phyloP scores from a whole-genome alignment of 35 echinoderm and acorn worm species.

The Heliocidaris tuberculata region DNA sequence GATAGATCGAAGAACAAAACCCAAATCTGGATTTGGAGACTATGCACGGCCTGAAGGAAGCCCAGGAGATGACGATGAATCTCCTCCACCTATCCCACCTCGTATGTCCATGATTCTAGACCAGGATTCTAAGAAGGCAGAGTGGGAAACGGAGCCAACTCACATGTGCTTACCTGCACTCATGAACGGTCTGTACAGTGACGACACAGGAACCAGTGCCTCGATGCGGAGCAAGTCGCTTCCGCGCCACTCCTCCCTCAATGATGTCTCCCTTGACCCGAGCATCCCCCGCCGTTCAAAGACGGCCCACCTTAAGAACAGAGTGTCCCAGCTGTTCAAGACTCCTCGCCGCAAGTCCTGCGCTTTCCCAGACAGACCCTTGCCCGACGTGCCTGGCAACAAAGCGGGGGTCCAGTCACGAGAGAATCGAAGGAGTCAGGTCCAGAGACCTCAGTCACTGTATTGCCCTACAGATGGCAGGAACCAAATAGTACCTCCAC shows the following conservation, averaged over 20 bases:
- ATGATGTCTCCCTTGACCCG: conserved; percentile 8
- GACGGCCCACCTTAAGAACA: conserved; percentile 43
- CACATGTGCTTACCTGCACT: conserved; percentile 41
- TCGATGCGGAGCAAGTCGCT: conserved; percentile 33
- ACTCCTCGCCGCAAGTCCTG: conserved; percentile 33
- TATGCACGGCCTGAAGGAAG: conserved; percentile 4
- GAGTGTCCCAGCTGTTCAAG: conserved; percentile 46
- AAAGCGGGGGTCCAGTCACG: background rate
- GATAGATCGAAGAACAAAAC: conserved; percentile 44
- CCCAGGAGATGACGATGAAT: conserved; percentile 15
- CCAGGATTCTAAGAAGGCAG: conserved; percentile 6
- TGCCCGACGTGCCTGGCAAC: conserved; percentile 28
- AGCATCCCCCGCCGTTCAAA: conserved; percentile 24
- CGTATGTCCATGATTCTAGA: background rate
- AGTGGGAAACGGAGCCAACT: conserved; percentile 34
- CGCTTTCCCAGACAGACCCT: conserved; percentile 32
- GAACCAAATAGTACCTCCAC: conserved; percentile 30
- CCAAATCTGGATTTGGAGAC: conserved; percentile 25
- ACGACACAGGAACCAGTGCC: background rate
- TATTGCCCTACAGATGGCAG: conserved; percentile 26
- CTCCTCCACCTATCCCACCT: conserved; percentile 37
- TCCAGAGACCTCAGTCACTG: conserved; percentile 39
- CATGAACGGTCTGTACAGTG: background rate
- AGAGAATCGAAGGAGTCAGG: conserved; percentile 30
- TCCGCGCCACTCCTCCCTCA: conserved; percentile 37